Conservation (phyloP, 1,140 invertebrate species). For the Brachionus koreanus region DNA sequence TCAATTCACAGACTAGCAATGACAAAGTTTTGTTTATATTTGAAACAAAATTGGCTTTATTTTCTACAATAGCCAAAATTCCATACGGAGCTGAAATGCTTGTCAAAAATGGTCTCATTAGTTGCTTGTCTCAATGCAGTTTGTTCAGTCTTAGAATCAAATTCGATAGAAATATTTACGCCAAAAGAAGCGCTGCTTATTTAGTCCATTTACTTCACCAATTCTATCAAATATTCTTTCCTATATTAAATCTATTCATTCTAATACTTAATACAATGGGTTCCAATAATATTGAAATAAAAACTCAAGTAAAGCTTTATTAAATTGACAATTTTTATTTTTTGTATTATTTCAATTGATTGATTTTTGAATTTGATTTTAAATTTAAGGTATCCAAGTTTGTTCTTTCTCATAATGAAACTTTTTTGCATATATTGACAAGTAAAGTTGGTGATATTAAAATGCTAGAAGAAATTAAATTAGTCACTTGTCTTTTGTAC, state of each 20-base stretch:
- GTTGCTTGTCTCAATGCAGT: not conserved
- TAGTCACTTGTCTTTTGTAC: not conserved
- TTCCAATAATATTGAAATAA: slow-evolving; percentile 1
- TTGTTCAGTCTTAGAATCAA: slow-evolving; percentile 15
- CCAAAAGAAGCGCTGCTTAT: not conserved
- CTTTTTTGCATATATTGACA: slow-evolving; percentile 3
- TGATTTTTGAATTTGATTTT: too few relatives aligned
- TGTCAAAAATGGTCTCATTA: slow-evolving; percentile 24
- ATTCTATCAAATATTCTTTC: slow-evolving; percentile 37
- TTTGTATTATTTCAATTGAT: not conserved
- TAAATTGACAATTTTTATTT: too few relatives aligned
- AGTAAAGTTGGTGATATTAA: slow-evolving; percentile 5
- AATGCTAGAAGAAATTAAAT: slow-evolving; percentile 35
- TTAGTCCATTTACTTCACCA: not conserved
- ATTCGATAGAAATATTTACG: slow-evolving; percentile 26
- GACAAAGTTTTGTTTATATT: slow-evolving; percentile 40
- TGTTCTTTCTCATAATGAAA: slow-evolving; percentile 9
- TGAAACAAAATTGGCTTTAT: slow-evolving; percentile 26
- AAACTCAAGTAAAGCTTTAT: slow-evolving; percentile 8
- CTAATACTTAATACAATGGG: not conserved
- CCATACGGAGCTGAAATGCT: not conserved
- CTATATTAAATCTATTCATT: slow-evolving; percentile 15
- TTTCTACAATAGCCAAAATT: not conserved
- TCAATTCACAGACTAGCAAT: slow-evolving; percentile 8
- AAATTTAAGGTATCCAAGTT: not conserved